A percentile compares a stretch with the other conserved stretches of the same genome.
These are phyloP conservation scores for Heteropelma amictum DNA, from an alignment of 2,888 invertebrate genomes.

Conservation along the genomic window DNA sequence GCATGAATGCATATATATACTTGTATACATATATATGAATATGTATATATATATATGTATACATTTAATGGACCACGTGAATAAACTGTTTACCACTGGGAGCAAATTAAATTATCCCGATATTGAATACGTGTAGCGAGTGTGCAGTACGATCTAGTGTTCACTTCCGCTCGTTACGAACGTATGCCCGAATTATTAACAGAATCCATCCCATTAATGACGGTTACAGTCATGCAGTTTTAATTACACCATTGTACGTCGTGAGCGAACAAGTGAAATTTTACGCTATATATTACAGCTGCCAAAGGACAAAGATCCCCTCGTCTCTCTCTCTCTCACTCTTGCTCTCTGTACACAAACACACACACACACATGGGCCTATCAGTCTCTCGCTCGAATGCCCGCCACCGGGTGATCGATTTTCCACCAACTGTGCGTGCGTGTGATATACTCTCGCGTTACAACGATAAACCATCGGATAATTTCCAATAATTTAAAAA, in stretches of 20 bases:
- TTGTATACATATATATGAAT: too few species aligned
- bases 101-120: slow-evolving; percentile 35
- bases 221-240: slow-evolving; percentile 41
- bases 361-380: background rate
- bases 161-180: slow-evolving; percentile 24
- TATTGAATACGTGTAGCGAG: background rate
- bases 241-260: slow-evolving; percentile 37
- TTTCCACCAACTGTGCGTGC: slow-evolving; percentile 40
- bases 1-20: slow-evolving; percentile 9
- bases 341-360: background rate
- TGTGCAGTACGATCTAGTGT: background rate
- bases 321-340: background rate
- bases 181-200: slow-evolving; percentile 38
- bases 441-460: background rate
- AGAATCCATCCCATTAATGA: slow-evolving; percentile 26
- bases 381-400: background rate
- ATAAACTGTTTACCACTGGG: slow-evolving; percentile 27
- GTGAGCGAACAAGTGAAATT: slow-evolving; percentile 38
- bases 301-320: slow-evolving; percentile 6
- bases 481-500: slow-evolving; percentile 44
- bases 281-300: slow-evolving; percentile 47
- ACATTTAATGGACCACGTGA: slow-evolving; percentile 30
- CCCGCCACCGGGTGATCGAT: slow-evolving; percentile 32
- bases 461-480: slow-evolving; percentile 36
- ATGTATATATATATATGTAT: too few species aligned